These are phyloP conservation scores for Rhombomys opimus DNA, from an alignment of 2,113 vertebrate genomes.

Conservation along the genomic window DNA sequence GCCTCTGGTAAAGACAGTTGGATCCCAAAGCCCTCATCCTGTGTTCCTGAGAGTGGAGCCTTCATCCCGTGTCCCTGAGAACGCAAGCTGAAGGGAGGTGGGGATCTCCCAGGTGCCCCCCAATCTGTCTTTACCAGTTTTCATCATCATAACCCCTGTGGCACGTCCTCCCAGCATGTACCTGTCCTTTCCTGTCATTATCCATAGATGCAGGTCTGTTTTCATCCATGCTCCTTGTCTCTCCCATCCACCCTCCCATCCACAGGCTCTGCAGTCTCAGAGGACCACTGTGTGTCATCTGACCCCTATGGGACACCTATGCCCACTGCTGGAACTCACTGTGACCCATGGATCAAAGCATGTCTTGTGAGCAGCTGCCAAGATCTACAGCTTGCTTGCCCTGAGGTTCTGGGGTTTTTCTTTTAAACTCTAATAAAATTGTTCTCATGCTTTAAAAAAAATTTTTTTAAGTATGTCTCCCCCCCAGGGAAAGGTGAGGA, in stretches of 20 bases:
- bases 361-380: background rate
- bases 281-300: rapidly evolving
- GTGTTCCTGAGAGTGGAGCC: background rate
- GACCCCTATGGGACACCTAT: background rate
- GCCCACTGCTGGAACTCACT: background rate
- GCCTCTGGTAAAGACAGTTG: background rate
- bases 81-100: background rate
- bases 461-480: background rate
- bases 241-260: background rate
- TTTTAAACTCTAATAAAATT: background rate
- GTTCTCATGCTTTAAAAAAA: background rate
- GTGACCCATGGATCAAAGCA: background rate
- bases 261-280: background rate
- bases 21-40: background rate
- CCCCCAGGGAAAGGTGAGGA: background rate
- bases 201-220: background rate
- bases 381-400: background rate
- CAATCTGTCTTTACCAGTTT: background rate
- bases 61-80: background rate
- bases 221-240: background rate
- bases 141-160: background rate
- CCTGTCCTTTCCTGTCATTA: background rate
- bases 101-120: background rate
- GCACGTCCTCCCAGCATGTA: background rate
- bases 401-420: background rate